Evolutionary conservation across 2,797 vertebrate genomes (phyloP).

Genomic region (Phalloptychus januarius): DNA sequence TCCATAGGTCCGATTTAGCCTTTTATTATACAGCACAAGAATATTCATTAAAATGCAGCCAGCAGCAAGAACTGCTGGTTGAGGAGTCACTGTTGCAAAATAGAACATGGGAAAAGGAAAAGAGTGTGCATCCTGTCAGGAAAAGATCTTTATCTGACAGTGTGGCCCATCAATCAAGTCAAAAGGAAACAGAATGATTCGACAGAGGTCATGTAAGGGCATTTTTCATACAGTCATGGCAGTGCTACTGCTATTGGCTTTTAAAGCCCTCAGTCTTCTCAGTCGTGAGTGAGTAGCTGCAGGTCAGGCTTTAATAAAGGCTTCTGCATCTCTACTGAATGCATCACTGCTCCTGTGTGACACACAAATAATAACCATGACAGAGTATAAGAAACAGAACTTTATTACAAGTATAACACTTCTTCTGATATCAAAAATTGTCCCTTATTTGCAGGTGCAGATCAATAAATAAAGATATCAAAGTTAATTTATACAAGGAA

Average conservation of each 20-base stretch:
- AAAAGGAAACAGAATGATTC: constrained; percentile 2
- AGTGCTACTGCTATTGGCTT: constrained; percentile 45
- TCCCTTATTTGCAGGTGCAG: neutral
- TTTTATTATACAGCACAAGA: constrained; percentile 37
- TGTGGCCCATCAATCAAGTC: constrained; percentile 34
- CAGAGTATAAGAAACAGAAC: constrained; percentile 9
- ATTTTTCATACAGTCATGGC: constrained; percentile 34
- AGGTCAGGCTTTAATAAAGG: constrained; percentile 67
- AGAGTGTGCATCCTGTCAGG: constrained; percentile 22
- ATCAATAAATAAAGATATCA: neutral
- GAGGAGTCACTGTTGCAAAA: constrained; percentile 20
- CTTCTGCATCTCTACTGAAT: constrained; percentile 41
- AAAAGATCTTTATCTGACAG: constrained; percentile 17
- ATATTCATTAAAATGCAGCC: constrained; percentile 36
- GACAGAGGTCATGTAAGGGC: constrained; percentile 36
- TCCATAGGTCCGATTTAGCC: constrained; percentile 18
- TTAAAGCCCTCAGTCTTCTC: constrained; percentile 50
- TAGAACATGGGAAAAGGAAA: constrained; percentile 27
- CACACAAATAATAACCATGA: constrained; percentile 26
- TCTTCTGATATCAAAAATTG: neutral
- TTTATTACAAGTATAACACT: neutral
- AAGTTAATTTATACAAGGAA: neutral
- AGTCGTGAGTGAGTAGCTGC: constrained; percentile 54
- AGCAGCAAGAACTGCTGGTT: constrained; percentile 13
- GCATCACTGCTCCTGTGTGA: constrained; percentile 41